Evolutionary conservation across 2,113 vertebrate genomes (phyloP).

Genomic region (Otus sunia): DNA sequence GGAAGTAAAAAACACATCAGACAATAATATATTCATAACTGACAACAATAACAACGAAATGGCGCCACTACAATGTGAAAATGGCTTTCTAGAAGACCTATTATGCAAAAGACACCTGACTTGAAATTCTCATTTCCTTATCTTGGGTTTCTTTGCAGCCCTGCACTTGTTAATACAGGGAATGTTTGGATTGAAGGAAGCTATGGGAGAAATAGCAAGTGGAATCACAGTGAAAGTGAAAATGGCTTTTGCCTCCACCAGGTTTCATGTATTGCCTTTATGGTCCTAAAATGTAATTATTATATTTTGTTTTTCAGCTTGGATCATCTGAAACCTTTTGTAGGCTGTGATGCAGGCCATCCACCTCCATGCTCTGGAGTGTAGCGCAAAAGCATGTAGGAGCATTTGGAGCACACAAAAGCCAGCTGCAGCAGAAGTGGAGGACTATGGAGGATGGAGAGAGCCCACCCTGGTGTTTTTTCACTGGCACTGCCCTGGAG

Average conservation of each 20-base stretch:
- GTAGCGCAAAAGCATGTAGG: fast-evolving
- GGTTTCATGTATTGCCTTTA: not conserved
- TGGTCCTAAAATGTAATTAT: not conserved
- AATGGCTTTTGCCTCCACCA: fast-evolving
- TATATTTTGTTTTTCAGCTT: not conserved
- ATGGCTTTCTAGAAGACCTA: not conserved
- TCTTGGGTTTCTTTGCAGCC: not conserved
- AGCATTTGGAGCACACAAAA: not conserved
- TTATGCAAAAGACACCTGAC: not conserved
- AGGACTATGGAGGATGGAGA: not conserved
- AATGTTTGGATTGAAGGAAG: not conserved
- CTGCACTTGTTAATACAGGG: not conserved
- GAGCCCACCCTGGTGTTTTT: not conserved
- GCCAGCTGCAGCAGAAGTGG: not conserved
- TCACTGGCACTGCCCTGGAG: fast-evolving
- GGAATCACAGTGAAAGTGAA: not conserved
- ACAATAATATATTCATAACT: not conserved
- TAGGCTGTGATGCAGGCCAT: not conserved
- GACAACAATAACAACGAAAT: not conserved
- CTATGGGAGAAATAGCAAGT: not conserved
- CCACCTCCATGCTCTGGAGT: not conserved
- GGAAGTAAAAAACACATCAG: not conserved
- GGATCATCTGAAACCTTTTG: not conserved
- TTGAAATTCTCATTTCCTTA: not conserved
- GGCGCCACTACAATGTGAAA: not conserved